A percentile compares a stretch with the other conserved stretches of the same genome.
phyloP scores from a whole-genome alignment of 2,888 invertebrate species.

The Pseudococcus viburni region DNA sequence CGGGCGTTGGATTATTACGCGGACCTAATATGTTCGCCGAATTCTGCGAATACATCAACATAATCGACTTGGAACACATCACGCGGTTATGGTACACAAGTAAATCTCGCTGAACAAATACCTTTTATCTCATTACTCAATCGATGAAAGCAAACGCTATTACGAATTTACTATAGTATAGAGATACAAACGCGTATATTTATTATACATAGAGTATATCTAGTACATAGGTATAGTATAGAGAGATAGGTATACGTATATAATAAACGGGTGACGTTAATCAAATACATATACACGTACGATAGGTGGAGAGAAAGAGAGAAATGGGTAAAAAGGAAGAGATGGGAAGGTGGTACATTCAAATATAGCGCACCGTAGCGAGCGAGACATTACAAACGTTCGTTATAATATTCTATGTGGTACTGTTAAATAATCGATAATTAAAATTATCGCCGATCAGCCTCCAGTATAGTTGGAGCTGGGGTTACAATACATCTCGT shows the following conservation, averaged over 20 bases:
- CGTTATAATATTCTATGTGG: not conserved
- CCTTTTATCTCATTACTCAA: constrained; percentile 38
- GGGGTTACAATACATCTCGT: not conserved
- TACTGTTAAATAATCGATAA: not conserved
- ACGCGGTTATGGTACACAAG: constrained; percentile 6
- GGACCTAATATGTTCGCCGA: not conserved
- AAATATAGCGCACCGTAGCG: not conserved
- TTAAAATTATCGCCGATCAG: constrained; percentile 21
- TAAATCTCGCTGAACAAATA: constrained; percentile 35
- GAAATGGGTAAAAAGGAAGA: not conserved
- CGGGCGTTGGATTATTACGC: not conserved
- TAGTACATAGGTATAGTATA: not conserved
- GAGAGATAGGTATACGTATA: not conserved
- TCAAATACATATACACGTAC: not conserved
- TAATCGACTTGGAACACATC: constrained; percentile 10
- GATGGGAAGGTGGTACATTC: not conserved
- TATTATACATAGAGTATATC: not conserved
- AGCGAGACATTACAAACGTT: not conserved
- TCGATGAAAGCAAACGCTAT: constrained; percentile 44
- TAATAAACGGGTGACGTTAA: constrained; percentile 13
- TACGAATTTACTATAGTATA: not conserved
- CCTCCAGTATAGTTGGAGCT: not conserved
- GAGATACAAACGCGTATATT: not conserved
- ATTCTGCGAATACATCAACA: constrained; percentile 2
- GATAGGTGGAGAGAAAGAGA: not conserved